Evolutionary conservation across 1,140 invertebrate species (phyloP), one percentile per base, ranked within the genome.

Genomic region (Colletes gigas): DNA sequence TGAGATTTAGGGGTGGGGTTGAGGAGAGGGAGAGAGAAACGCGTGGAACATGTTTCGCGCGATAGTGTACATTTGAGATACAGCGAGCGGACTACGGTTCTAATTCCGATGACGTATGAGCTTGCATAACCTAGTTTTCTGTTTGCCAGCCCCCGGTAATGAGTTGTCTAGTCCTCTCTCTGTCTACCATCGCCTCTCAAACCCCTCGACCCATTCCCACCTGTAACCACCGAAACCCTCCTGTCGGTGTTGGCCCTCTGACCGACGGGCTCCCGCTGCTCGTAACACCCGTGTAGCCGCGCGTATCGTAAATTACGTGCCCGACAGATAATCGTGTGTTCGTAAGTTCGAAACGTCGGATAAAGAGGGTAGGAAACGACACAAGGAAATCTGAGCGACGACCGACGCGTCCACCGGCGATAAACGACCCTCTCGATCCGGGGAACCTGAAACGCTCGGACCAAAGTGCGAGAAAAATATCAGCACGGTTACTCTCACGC

Each of bases 91-190:
- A 88, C 90, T 88, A 88, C 88, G 88, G 85, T 91, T 91, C 91
- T 92, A 92, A 92, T 92, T 92, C 91, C 89, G 88, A 92, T 92
- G 90, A 92, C 91, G 88, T 92, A 92, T 91, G 90, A 91, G 90
- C 88, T 92, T 91, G 90, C 89, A 85, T 91, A 90, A 92, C 90
- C 91, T 88, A 92, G 91, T 92, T 92, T 92, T 92, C 90, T 92
- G 90, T 92, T 92, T 91, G 89, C 90, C 87, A 89, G 88, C 88
- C 83, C 85, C 85, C 83, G 78, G 86, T 92, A 92, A 92, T 92
- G 91, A 92, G 89, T 92, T 91, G 90, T 90, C 90, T 91, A 89
- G 89, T 83, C 87, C 85, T 71, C 73, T 77, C 88, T 81, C 76
- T 62, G 50, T 69, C 79, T 60, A 69, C 55, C 67, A 14, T 44